Evolutionary conservation across 30 jellyfish, hydroid and myxozoan genomes (phyloP), one percentile per base, ranked within the genome.

Genomic region (Turritopsis dohrnii): DNA sequence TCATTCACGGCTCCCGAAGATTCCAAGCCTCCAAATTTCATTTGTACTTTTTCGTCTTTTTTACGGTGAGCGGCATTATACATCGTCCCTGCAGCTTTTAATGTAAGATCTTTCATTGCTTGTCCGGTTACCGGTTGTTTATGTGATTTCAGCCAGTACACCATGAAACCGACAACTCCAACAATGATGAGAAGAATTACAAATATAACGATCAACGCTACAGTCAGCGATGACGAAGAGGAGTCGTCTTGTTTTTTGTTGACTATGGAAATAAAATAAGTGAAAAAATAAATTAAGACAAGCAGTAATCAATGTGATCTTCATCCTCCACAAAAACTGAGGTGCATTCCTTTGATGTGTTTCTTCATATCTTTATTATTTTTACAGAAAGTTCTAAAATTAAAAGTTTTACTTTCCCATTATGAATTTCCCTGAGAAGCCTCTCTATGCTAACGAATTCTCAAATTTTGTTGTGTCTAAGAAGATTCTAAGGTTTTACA

Each of bases 61-160:
- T 23, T 69, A 69, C 77, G 77, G 30, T 69, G 77, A 0, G 77
- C 77, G 77, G 77, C 28, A 69, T 69, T 69, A 19, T 69, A 69
- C 77, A 69, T 69, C 30, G 28, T 69, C 17, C 77, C 77, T 19
- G 31, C 77, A 1, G 77, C 77, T 23, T 19, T 69, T 69, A 69
- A 27, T 69, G 77, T 69, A 9, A 69, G 30, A 21, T 69, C 77
- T 27, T 69, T 69, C 8, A 27, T 27, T n/a, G 77, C 9, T 19
- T 69, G 9, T 9, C 28, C 28, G 30, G 9, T 69, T 23, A 69
- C 30, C 8, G 77, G 77, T 69, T 69, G 4, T 23, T 69, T 69
- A n/a, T 69, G 28, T 19, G 28, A n/a, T 27, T 69, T 69, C 8
- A 69, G 19, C 28, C 28, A 23, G 19, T 69, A 69, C 16, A 69